Evolutionary conservation across 2,888 invertebrate genomes (phyloP), one percentile per base, ranked within the genome.

Genomic region (Caradrina clavipalpis): DNA sequence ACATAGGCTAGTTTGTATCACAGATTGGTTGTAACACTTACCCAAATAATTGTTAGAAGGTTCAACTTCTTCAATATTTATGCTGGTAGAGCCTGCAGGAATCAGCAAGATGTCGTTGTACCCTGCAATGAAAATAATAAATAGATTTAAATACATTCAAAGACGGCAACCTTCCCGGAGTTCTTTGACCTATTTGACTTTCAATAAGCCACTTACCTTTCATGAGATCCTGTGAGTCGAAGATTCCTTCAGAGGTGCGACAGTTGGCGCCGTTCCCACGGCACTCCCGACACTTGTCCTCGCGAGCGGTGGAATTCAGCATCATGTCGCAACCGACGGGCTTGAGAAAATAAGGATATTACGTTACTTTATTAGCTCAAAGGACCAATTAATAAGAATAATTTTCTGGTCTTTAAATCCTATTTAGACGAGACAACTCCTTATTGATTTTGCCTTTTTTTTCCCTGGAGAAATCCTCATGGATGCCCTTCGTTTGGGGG

Each of bases 301-400:
- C 99, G 82, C 97, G 97, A 13, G 98, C 97, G 65, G 96, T 95
- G 7, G 99, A 99, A 15, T 99, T 99, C 86, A 99, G 95, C 97
- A 98, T 98, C 97, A 98, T 98, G 93, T 99, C 99, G 91, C 99
- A 99, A 68, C 99, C 99, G 53, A 99, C 98, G 11, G 98, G 97
- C 98, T 98, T 22, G 87, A 26, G n/a, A 7, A 19, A 58, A 26
- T 4, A 57, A 57, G 2, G 0, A 39, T 8, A 10, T 35, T 35
- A 35, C 17, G 2, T 51, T n/a, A 11, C 10, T 39, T 31, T 39
- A 47, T 2, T 47, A 15, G 13, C 0, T 49, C 8, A 42, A 35
- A 31, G 13, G 1, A 31, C 17, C 17, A 56, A 50, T 8, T 3
- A 42, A 13, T n/a, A 19, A 31, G 13, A 55, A 31, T 0, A 15